Evolutionary conservation across 2,797 vertebrate species (phyloP), one percentile per base, ranked within the genome.

Genomic region (Siniperca obscura): DNA sequence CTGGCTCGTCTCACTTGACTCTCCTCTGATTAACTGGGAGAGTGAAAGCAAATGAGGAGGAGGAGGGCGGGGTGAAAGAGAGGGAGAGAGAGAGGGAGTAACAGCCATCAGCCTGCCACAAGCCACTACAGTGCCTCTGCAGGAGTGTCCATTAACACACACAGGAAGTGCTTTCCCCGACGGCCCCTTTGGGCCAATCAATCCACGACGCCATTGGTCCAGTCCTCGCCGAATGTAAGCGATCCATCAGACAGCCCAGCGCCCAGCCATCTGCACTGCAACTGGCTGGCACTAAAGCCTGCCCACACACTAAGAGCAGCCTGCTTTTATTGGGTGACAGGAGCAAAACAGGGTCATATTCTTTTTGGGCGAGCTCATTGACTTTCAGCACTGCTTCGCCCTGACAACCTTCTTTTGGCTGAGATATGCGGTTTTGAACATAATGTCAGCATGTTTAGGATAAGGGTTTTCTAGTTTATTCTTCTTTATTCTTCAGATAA

Each of bases 151-250:
- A 94, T 95, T 94, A 95, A 94, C 94, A 94, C 91, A 88, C 84
- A 92, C 93, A 95, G 94, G 94, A 95, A 94, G 91, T 90, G 92
- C 93, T 92, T 89, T 89, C 87, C 86, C 88, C 87, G 89, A 93
- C 90, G 48, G 89, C 90, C 92, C 91, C 92, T 89, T 89, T 89
- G 91, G 92, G 90, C 90, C 92, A 93, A 94, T 95, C 93, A 93
- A 92, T 93, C 91, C 90, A 80, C 48, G 85, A 92, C 92, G 90
- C 92, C 92, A 93, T 91, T 90, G 92, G 90, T 89, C 89, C 90
- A 76, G 91, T 87, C 86, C 76, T 92, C 80, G 67, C 79, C 60
- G 76, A 93, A 87, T 90, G 83, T 88, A 89, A 91, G 88, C 88
- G 85, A 90, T 94, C 91, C 90, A 91, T 93, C 93, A 94, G 93